Conservation (phyloP, 2,113 vertebrate genomes). For the Rhipidura dahli region DNA sequence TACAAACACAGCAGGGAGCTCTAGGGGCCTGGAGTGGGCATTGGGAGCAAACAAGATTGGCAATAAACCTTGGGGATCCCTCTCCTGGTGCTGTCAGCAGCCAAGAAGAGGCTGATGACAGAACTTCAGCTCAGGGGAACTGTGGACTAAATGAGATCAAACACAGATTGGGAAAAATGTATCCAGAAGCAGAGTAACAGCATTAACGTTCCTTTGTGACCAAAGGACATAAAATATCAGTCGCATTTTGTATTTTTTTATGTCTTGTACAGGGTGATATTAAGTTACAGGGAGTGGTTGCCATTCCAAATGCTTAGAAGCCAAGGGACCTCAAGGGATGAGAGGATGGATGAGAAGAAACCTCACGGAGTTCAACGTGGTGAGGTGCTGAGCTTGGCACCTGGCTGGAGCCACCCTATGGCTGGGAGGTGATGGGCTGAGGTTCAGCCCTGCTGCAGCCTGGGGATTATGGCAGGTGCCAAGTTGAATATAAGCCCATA, state of each 20-base stretch:
- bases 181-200: not conserved
- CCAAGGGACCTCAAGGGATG: not conserved
- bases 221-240: not conserved
- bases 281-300: not conserved
- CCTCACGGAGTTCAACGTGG: accelerated
- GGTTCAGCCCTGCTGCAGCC: not conserved
- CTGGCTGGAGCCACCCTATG: not conserved
- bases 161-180: not conserved
- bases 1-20: not conserved
- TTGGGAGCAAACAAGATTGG: not conserved
- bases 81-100: not conserved
- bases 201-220: not conserved
- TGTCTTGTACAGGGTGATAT: not conserved
- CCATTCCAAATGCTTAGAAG: not conserved
- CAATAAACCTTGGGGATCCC: not conserved
- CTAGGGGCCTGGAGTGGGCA: accelerated
- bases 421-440: not conserved
- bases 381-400: not conserved
- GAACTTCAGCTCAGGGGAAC: not conserved
- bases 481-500: not conserved
- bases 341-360: not conserved
- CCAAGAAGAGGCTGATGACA: not conserved
- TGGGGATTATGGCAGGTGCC: not conserved
- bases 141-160: not conserved
- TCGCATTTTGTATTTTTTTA: accelerated